These are phyloP conservation scores for Pomacea canaliculata DNA, from an alignment of 2,888 invertebrate species.

Conservation along the genomic window DNA sequence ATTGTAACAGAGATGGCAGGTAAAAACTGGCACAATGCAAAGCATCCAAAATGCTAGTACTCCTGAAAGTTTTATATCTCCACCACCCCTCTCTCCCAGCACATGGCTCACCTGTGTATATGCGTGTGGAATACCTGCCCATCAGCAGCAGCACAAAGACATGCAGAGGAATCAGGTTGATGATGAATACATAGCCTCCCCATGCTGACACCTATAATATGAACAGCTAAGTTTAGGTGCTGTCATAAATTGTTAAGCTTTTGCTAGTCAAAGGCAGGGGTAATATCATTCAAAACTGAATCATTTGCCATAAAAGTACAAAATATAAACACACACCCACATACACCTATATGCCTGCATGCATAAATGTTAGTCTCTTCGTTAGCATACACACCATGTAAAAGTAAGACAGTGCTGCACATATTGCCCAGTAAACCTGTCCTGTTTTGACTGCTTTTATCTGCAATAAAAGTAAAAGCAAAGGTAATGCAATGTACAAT, in stretches of 20 bases:
- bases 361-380: too few relatives aligned
- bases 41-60: too few relatives aligned
- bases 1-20: too few relatives aligned
- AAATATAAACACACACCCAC: background rate
- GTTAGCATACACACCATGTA: conserved; percentile 85
- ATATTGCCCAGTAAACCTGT: conserved; percentile 94
- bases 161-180: conserved; percentile 97
- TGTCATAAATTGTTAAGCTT: too few relatives aligned
- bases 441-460: conserved; percentile 96
- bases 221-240: background rate
- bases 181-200: conserved; percentile 99
- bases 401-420: conserved; percentile 96
- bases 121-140: conserved; percentile 92
- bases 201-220: conserved; percentile 89
- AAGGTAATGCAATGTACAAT: too few relatives aligned
- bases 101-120: conserved; percentile 77
- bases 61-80: too few relatives aligned
- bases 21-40: too few relatives aligned
- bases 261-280: too few relatives aligned
- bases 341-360: background rate
- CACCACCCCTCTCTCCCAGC: too few relatives aligned
- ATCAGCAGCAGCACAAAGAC: conserved; percentile 91
- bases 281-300: background rate
- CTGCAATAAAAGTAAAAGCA: conserved; percentile 61
- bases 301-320: background rate